A percentile compares a stretch with the other conserved stretches of the same genome.
Conservation (phyloP, 2,113 vertebrate species). For the Cinclus mexicanus region DNA sequence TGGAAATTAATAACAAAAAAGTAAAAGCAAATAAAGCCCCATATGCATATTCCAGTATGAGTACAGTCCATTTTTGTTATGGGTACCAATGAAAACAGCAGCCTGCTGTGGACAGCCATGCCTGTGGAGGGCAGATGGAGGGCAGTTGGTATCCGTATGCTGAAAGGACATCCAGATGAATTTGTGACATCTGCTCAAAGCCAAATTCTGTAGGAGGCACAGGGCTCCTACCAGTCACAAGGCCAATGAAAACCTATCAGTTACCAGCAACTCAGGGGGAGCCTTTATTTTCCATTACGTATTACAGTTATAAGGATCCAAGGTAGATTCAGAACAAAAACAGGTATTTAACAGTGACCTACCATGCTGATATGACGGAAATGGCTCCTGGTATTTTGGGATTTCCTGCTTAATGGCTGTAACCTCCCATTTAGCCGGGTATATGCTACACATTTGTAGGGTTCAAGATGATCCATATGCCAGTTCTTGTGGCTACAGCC, state of each 20-base stretch:
- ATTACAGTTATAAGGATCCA: not conserved
- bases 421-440: not conserved
- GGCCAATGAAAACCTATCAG: not conserved
- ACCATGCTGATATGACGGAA: not conserved
- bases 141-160: not conserved
- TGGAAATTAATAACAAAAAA: not conserved
- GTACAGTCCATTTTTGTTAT: not conserved
- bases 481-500: not conserved
- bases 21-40: not conserved
- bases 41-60: not conserved
- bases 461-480: not conserved
- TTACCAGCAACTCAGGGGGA: not conserved
- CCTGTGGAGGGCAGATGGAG: not conserved
- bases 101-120: fast-evolving
- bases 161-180: not conserved
- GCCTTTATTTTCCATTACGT: not conserved
- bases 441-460: not conserved
- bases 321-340: not conserved
- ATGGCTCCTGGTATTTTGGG: not conserved
- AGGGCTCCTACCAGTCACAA: not conserved
- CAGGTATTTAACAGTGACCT: not conserved
- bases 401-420: not conserved
- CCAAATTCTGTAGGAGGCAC: not conserved
- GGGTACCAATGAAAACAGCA: not conserved
- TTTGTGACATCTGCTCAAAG: not conserved